These are phyloP conservation scores for Pterobdella sp. DNA, from an alignment of 2,888 invertebrate species.

Conservation along the genomic window DNA sequence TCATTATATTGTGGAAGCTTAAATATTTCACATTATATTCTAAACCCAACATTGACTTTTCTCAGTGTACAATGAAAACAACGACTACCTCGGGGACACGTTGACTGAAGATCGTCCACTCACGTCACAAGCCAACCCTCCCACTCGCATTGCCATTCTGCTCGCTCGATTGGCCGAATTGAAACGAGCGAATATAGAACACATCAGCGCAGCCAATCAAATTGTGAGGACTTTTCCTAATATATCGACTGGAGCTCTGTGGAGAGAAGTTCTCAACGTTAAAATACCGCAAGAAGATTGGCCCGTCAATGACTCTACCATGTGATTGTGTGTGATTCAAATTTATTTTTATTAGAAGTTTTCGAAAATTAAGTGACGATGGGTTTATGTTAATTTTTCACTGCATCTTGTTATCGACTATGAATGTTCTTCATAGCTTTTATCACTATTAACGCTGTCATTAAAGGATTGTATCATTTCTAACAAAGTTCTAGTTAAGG, in stretches of 20 bases:
- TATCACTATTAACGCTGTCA: no score
- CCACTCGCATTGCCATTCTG: conserved; percentile 35
- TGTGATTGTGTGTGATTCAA: no score
- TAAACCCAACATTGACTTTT: background rate
- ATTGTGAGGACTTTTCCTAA: conserved; percentile 41
- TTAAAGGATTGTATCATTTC: no score
- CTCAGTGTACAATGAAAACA: conserved; percentile 6
- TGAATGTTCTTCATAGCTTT: no score
- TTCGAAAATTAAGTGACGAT: no score
- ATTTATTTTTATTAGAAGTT: no score
- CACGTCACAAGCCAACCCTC: background rate
- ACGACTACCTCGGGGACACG: conserved; percentile 11
- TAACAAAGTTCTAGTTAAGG: no score
- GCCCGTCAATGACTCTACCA: background rate
- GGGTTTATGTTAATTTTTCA: no score
- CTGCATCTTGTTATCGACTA: no score
- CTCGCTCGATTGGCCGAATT: conserved; percentile 45
- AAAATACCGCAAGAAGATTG: background rate
- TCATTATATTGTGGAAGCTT: no score
- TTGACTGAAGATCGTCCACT: background rate
- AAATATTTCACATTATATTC: no score
- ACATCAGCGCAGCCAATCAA: conserved; percentile 42
- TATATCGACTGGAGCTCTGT: conserved; percentile 43
- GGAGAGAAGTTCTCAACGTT: conserved; percentile 41
- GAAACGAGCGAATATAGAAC: conserved; percentile 43